Base-by-base conservation (phyloP, 2,797 vertebrate genomes). In the Poecilia gillii region DNA sequence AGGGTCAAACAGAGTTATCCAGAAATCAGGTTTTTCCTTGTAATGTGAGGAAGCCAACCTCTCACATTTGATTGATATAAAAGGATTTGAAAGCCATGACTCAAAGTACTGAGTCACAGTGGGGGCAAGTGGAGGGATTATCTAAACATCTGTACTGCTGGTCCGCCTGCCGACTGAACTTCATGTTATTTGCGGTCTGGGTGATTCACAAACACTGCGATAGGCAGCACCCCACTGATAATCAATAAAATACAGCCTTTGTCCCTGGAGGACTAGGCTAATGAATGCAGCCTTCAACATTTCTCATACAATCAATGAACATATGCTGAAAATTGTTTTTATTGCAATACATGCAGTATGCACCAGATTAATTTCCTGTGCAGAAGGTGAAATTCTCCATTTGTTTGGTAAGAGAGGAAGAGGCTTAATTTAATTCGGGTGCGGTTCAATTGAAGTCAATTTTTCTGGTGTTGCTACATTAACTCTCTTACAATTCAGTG, bases 201-300 rank as follows among this genome's bases (percentile, higher is more conserved):
- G 79, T 81, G 49, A 74, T 74, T 83, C 59, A 13, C 77, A 81
- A 73, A 57, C 45, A 28, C 75, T 81, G 81, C 79, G 47, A 6
- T 64, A n/a, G 80, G 73, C 76, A 28, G 49, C 75, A 64, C 64
- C 70, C 75, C 41, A 72, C 74, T 84, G 83, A 81, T 82, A 78
- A 82, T 85, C 81, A 87, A 74, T 84, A 89, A 87, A 68, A 81
- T 68, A 28, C 45, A 53, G 75, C 74, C 49, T 76, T 77, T 83
- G 76, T 81, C 81, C 72, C 76, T 2, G 14, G 55, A 79, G 53
- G 45, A 73, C 76, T 43, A 23, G 28, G 75, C 68, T 81, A 84
- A 81, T 85, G 43, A 75, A 83, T 86, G 57, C 85, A 79, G 57
- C 66, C 73, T 51, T 76, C 33, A 20, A 76, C 84, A 84, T 87